Percentiles rank a stretch among this genome's conserved stretches.
phyloP scores from a whole-genome alignment of 1,140 invertebrate species.

The Mizuhopecten yessoensis region DNA sequence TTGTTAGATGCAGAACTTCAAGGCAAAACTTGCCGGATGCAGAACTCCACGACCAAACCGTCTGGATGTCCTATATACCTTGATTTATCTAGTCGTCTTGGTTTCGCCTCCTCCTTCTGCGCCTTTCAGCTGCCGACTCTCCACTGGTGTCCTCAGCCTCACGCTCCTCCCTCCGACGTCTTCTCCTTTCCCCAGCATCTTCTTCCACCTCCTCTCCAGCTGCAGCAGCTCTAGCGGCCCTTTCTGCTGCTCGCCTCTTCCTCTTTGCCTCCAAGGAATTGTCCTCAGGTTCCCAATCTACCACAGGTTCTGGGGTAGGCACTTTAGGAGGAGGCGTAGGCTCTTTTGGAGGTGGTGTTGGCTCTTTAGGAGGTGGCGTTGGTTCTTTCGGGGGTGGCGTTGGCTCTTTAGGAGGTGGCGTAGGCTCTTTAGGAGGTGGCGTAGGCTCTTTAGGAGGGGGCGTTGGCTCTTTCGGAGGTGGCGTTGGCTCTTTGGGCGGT shows the following conservation, averaged over 20 bases:
- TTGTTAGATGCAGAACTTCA: not conserved
- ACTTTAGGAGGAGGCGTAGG: not conserved
- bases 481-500: not conserved
- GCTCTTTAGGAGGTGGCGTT: not conserved
- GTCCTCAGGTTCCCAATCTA: constrained; percentile 3
- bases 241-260: not conserved
- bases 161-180: not conserved
- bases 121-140: not conserved
- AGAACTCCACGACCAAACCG: too few relatives aligned
- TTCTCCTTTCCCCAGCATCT: not conserved
- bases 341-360: not conserved
- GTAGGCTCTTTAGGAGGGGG: not conserved
- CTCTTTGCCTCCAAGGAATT: not conserved
- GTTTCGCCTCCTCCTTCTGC: not conserved
- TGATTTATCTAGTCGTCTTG: not conserved
- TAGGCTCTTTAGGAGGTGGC: not conserved
- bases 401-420: not conserved
- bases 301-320: not conserved
- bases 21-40: not conserved
- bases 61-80: not conserved
- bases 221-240: not conserved
- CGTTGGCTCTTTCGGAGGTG: not conserved
- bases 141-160: not conserved
- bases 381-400: not conserved
- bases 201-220: not conserved